Evolutionary conservation across 2,888 invertebrate genomes (phyloP).

Genomic region (Penaeus monodon): DNA sequence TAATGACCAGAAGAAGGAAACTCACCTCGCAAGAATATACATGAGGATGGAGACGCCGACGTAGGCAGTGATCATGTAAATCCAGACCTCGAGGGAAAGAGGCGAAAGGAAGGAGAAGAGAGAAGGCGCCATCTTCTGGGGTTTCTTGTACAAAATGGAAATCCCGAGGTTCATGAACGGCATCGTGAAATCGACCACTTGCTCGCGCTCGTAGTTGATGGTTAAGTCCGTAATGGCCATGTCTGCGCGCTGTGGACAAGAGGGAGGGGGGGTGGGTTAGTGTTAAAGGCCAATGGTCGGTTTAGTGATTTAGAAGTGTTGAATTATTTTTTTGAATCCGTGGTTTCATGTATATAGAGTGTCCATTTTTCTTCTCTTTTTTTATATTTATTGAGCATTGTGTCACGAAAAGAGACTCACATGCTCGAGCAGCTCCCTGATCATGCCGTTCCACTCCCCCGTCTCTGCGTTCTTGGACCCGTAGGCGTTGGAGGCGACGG

Average conservation of each 20-base stretch:
- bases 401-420: constrained; percentile 44
- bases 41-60: constrained; percentile 83
- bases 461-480: constrained; percentile 65
- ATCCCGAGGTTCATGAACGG: constrained; percentile 78
- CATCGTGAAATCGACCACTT: constrained; percentile 75
- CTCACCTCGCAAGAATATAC: constrained; percentile 78
- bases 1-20: background rate
- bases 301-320: no score
- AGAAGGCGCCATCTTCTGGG: constrained; percentile 80
- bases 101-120: constrained; percentile 93
- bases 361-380: no score
- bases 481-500: constrained; percentile 68
- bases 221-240: constrained; percentile 74
- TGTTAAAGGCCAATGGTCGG: background rate
- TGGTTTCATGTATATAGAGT: no score
- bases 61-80: constrained; percentile 85
- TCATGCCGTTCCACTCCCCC: constrained; percentile 67
- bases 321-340: no score
- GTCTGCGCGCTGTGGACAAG: constrained; percentile 70
- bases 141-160: constrained; percentile 89
- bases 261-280: background rate
- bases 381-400: no score
- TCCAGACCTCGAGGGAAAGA: constrained; percentile 87
- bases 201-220: constrained; percentile 73
- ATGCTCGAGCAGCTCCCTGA: constrained; percentile 66